Conservation (phyloP, 2,113 vertebrate genomes). For the Opisthocomus hoazin region DNA sequence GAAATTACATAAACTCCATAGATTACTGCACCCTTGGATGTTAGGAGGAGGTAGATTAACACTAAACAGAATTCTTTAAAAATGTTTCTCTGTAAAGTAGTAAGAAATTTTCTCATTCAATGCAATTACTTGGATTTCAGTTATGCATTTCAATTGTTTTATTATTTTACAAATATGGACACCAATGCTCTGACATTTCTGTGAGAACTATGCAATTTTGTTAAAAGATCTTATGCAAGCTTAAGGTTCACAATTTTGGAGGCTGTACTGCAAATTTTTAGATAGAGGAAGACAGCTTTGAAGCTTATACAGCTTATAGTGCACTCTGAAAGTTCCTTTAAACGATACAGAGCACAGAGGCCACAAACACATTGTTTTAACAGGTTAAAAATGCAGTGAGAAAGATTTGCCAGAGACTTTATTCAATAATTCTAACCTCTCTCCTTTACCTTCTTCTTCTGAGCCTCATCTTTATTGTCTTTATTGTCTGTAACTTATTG, state of each 20-base stretch:
- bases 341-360: background rate
- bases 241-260: background rate
- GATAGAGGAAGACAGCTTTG: background rate
- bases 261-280: background rate
- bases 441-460: background rate
- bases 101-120: background rate
- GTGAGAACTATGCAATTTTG: background rate
- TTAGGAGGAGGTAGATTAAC: background rate
- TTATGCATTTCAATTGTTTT: background rate
- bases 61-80: background rate
- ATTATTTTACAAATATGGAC: background rate
- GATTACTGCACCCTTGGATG: background rate
- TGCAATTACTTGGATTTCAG: background rate
- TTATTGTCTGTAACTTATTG: background rate
- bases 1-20: background rate
- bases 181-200: background rate
- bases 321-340: background rate
- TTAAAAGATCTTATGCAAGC: background rate
- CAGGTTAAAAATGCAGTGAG: background rate
- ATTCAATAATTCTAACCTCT: background rate
- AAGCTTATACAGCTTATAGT: background rate
- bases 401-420: background rate
- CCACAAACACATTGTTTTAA: background rate
- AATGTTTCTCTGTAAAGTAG: background rate
- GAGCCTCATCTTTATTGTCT: background rate